These are phyloP conservation scores for Pseudochaenichthys georgianus DNA, from an alignment of 2,797 vertebrate species.

Conservation along the genomic window DNA sequence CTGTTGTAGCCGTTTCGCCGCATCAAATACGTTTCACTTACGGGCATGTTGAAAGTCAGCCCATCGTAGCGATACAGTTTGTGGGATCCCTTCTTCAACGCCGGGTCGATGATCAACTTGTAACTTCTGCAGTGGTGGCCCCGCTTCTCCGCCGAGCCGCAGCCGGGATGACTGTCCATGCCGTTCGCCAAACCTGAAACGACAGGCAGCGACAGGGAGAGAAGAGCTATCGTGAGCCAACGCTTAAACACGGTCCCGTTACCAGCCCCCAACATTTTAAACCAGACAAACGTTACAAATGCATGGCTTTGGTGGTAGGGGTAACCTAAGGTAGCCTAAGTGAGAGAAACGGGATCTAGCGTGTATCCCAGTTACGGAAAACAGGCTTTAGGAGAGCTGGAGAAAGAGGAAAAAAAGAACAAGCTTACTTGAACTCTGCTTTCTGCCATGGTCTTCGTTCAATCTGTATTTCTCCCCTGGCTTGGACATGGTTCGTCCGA, in stretches of 20 bases:
- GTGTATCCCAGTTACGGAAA: slow-evolving; percentile 83
- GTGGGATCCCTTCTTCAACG: slow-evolving; percentile 96
- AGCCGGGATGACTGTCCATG: slow-evolving; percentile 94
- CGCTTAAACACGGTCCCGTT: slow-evolving; percentile 57
- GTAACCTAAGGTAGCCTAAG: slow-evolving; percentile 30
- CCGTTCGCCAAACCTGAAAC: slow-evolving; percentile 96
- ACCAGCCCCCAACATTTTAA: slow-evolving; percentile 63
- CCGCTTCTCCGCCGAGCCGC: slow-evolving; percentile 96
- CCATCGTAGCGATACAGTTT: slow-evolving; percentile 99
- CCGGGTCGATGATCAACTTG: slow-evolving; percentile 99
- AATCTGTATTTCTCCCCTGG: slow-evolving; percentile 90
- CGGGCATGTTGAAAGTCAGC: slow-evolving; percentile 95
- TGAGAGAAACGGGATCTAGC: slow-evolving; percentile 74
- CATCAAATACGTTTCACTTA: slow-evolving; percentile 81
- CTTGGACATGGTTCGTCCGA: slow-evolving; percentile 92
- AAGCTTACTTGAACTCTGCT: slow-evolving; percentile 95
- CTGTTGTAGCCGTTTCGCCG: slow-evolving; percentile 59
- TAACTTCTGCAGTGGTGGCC: slow-evolving; percentile 99
- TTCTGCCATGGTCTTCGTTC: slow-evolving; percentile 95
- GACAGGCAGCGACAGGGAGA: slow-evolving; percentile 69
- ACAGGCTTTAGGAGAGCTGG: slow-evolving; percentile 80
- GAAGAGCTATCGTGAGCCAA: slow-evolving; percentile 66
- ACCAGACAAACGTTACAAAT: slow-evolving; percentile 51
- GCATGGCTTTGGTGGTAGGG: slow-evolving; percentile 51
- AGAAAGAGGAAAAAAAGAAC: slow-evolving; percentile 82